Percentiles rank a stretch among this genome's conserved stretches.
Conservation (phyloP, 2,888 invertebrate species). For the Scaeva pyrastri region DNA sequence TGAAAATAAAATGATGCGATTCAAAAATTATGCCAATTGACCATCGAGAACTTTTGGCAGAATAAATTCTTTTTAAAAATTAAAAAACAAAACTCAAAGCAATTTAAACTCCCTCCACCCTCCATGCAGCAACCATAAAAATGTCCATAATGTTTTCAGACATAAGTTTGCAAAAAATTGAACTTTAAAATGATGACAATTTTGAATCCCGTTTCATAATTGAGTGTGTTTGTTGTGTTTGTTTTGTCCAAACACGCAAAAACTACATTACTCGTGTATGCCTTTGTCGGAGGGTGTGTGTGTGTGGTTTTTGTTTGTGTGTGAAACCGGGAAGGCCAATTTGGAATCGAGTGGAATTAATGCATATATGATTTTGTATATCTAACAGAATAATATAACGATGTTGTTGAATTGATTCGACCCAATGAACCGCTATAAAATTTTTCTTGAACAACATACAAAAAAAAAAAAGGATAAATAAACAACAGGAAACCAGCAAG, state of each 20-base stretch:
- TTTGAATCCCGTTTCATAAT: neutral
- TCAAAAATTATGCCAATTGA: too few relatives aligned
- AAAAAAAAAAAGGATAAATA: slow-evolving; percentile 35
- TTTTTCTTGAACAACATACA: slow-evolving; percentile 33
- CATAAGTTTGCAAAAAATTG: too few relatives aligned
- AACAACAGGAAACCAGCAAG: slow-evolving; percentile 39
- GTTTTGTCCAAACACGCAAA: neutral
- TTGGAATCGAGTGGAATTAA: neutral
- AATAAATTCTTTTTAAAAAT: too few relatives aligned
- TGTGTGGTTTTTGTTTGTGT: neutral
- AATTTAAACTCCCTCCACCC: too few relatives aligned
- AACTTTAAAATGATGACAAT: neutral
- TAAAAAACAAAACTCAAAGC: too few relatives aligned
- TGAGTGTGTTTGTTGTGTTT: neutral
- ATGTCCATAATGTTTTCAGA: too few relatives aligned
- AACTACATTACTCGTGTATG: neutral
- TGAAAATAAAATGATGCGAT: too few relatives aligned
- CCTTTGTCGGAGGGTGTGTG: neutral
- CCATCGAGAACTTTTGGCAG: too few relatives aligned
- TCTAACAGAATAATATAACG: slow-evolving; percentile 20
- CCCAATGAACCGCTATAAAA: slow-evolving; percentile 56
- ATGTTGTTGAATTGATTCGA: slow-evolving; percentile 51
- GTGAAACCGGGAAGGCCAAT: neutral
- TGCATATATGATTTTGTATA: neutral
- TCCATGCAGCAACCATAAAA: too few relatives aligned